Evolutionary conservation across 2,888 invertebrate species (phyloP), one percentile per base, ranked within the genome.

Genomic region (Microctonus aethiopoides): DNA sequence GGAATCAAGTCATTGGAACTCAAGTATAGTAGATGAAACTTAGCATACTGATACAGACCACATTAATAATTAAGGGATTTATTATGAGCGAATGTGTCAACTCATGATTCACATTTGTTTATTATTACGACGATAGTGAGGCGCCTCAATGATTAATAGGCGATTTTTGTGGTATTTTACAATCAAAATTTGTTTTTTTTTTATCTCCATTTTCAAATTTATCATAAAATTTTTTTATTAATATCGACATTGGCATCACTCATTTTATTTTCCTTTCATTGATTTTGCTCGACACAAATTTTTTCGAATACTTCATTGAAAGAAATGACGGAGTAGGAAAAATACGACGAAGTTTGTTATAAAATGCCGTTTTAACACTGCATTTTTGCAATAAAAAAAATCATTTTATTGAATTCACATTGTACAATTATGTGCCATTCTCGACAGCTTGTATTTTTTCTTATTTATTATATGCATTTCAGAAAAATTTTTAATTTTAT

Each of bases 1-100:
- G 16, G 34, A 2, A 16, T 32, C 32, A 10, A 57, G 34, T 57
- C 20, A 32, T 10, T 11, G 16, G 16, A 34, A 34, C 16, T 32
- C 32, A 34, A 57, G n/a, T 16, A 34, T 20, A 34, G 34, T 57
- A 34, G 34, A 32, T 32, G 16, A 57, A 13, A 57, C 54, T 54
- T 24, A 11, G 10, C 1, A 57, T 57, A 57, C 57, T 57, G 34
- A 32, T 57, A 57, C 34, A 57, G 34, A 57, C 57, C 57, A 57
- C 57, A 32, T n/a, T 57, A 57, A 57, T 7, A 32, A 0, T 32
- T 32, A 57, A 34, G 57, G n/a, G 32, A 57, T 57, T 57, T 57
- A 34, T 57, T 32, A 34, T 57, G 57, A 20, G 6, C 24, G 4
- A 32, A 57, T 57, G 10, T 16, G 16, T 57, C 57, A 20, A 34